These are phyloP conservation scores for Syngnathus floridae DNA, from an alignment of 2,113 vertebrate species.

Conservation along the genomic window DNA sequence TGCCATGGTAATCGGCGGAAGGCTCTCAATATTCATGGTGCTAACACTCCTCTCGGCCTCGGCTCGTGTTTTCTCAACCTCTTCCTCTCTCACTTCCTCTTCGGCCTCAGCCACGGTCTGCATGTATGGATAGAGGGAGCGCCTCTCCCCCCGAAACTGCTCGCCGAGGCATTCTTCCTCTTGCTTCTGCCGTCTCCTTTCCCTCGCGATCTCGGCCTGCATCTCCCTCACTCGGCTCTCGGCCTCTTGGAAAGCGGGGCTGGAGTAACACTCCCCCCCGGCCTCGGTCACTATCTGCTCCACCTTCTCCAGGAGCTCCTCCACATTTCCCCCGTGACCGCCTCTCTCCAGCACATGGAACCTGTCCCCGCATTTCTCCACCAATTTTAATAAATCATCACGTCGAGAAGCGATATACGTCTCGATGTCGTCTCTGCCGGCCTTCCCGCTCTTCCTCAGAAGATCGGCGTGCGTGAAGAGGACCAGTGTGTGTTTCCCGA, in stretches of 20 bases:
- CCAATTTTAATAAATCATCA: constrained; percentile 64
- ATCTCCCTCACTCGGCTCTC: constrained; percentile 51
- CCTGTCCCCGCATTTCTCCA: constrained; percentile 66
- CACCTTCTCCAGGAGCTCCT: constrained; percentile 65
- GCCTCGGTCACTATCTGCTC: constrained; percentile 62
- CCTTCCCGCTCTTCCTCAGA: constrained; percentile 36
- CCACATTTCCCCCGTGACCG: constrained; percentile 23
- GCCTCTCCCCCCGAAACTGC: constrained; percentile 8
- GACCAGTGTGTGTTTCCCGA: constrained; percentile 54
- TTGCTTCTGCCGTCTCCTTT: constrained; percentile 12
- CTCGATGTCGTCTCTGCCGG: constrained; percentile 42
- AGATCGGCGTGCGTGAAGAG: constrained; percentile 64
- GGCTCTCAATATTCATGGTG: constrained; percentile 35
- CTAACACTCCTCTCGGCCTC: constrained; percentile 59
- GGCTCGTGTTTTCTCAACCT: constrained; percentile 50
- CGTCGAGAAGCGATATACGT: constrained; percentile 56
- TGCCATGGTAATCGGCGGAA: constrained; percentile 27
- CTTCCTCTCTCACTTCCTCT: constrained; percentile 48
- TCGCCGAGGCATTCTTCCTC: constrained; percentile 15
- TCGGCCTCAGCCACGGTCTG: constrained; percentile 52
- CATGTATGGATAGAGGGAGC: constrained; percentile 35
- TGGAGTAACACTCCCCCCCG: constrained; percentile 56
- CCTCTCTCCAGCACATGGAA: constrained; percentile 62
- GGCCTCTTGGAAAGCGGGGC: constrained; percentile 57
- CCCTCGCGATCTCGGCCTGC: constrained; percentile 46